phyloP scores from a whole-genome alignment of 2,888 invertebrate species.

The Pristionchus fissidentatus region DNA sequence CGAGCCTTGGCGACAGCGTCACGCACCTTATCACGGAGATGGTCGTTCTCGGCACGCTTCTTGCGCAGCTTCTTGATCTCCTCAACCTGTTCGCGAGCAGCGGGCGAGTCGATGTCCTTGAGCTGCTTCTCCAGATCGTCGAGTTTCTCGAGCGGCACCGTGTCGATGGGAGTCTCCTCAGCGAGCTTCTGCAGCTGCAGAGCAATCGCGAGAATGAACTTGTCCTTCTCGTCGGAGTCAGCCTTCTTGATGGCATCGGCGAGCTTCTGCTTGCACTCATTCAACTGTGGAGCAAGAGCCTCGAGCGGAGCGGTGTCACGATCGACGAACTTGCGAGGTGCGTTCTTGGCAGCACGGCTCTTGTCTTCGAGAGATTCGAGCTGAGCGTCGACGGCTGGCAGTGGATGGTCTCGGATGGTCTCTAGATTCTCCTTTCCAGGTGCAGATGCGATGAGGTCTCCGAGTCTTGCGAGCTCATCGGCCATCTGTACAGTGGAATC shows the following conservation, averaged over 20 bases:
- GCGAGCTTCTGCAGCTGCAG: neutral
- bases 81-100: conserved; percentile 26
- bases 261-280: neutral
- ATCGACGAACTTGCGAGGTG: neutral
- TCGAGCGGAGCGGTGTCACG: neutral
- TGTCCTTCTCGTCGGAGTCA: neutral
- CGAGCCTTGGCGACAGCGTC: neutral
- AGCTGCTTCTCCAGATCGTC: conserved; percentile 52
- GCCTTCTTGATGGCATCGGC: neutral
- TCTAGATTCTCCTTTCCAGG: neutral
- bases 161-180: neutral
- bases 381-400: conserved; percentile 33
- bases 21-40: neutral
- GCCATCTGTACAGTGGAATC: neutral
- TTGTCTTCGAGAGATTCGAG: conserved; percentile 51
- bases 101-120: conserved; percentile 50
- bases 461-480: neutral
- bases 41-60: conserved; percentile 17
- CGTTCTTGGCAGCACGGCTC: neutral
- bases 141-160: neutral
- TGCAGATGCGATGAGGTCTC: neutral
- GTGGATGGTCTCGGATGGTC: neutral
- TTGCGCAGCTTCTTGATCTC: conserved; percentile 51
- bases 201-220: neutral
- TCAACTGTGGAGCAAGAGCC: neutral